Evolutionary conservation across 2,797 vertebrate genomes (phyloP).

Genomic region (Avahi laniger): DNA sequence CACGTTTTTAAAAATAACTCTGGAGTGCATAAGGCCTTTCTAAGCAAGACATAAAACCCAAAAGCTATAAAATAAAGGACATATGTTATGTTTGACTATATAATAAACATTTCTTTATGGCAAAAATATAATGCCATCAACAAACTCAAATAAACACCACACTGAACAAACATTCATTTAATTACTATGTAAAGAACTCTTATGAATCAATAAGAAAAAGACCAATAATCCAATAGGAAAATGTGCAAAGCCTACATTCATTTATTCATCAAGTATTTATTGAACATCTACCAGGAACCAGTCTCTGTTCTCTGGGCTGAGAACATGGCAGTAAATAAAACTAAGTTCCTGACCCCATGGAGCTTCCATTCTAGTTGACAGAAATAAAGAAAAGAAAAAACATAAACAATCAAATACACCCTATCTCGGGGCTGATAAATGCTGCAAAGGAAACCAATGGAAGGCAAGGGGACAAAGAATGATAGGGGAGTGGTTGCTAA

Average conservation of each 20-base stretch:
- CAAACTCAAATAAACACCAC: neutral
- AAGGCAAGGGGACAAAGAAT: neutral
- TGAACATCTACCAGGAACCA: neutral
- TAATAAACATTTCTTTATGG: conserved; percentile 10
- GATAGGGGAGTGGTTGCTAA: neutral
- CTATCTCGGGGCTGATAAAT: neutral
- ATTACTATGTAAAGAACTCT: neutral
- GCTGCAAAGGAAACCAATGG: neutral
- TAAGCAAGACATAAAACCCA: conserved; percentile 29
- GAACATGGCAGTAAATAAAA: neutral
- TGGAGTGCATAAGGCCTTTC: conserved; percentile 15
- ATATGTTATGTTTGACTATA: neutral
- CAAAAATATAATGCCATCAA: neutral
- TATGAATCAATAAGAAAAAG: neutral
- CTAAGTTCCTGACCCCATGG: neutral
- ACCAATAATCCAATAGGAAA: neutral
- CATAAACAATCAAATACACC: neutral
- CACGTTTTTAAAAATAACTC: conserved; percentile 57
- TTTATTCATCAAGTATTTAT: neutral
- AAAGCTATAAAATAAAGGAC: neutral
- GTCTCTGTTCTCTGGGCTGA: neutral
- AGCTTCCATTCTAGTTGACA: neutral
- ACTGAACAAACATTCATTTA: neutral
- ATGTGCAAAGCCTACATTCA: neutral
- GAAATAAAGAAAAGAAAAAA: neutral